These are phyloP conservation scores for Pandion haliaetus DNA, from an alignment of 2,113 vertebrate species.

Conservation along the genomic window DNA sequence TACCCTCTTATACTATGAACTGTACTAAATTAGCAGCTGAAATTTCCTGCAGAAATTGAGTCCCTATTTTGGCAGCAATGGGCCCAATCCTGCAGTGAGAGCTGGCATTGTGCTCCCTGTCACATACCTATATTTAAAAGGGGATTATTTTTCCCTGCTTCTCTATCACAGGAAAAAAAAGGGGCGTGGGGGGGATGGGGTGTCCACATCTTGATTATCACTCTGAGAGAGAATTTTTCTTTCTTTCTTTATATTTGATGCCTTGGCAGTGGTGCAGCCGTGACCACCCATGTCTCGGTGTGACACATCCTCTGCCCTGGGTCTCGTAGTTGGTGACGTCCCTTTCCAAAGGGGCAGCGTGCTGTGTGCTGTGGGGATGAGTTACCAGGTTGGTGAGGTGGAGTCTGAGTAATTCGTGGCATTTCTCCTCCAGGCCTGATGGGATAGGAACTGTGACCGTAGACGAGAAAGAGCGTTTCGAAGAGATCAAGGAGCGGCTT, in stretches of 20 bases:
- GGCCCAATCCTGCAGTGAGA: background rate
- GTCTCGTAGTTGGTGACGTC: background rate
- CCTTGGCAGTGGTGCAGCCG: background rate
- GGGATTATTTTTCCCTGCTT: background rate
- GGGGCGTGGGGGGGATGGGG: accelerated
- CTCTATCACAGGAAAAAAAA: background rate
- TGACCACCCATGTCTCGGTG: accelerated
- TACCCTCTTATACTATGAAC: background rate
- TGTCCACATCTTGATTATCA: background rate
- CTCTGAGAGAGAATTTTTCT: background rate
- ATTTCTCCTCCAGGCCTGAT: constrained; percentile 86
- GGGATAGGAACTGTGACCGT: constrained; percentile 95
- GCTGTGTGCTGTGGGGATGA: constrained; percentile 16
- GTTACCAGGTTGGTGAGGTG: constrained; percentile 11
- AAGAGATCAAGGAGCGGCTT: constrained; percentile 96
- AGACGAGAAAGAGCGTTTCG: constrained; percentile 96
- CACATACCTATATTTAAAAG: background rate
- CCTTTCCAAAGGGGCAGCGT: background rate
- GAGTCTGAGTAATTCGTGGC: constrained; percentile 47
- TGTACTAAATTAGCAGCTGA: background rate
- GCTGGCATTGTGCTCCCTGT: background rate
- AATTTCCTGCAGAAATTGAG: background rate
- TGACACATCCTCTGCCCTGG: background rate
- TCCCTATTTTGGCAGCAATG: background rate
- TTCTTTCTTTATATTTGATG: background rate